phyloP scores from a whole-genome alignment of 2,797 vertebrate genomes.

The Schizopygopsis malacanthus region DNA sequence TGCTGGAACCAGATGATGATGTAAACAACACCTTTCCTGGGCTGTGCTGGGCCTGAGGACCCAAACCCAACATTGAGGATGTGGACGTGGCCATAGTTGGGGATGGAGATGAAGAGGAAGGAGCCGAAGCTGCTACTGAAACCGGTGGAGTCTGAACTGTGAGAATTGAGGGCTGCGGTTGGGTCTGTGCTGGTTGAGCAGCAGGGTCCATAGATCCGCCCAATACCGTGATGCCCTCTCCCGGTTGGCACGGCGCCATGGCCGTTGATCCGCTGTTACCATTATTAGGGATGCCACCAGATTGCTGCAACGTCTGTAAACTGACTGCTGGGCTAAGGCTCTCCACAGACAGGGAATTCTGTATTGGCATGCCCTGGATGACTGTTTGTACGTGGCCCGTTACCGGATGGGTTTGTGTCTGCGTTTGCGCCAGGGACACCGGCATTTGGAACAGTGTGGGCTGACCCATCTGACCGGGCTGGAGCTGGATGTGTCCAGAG shows the following conservation, averaged over 20 bases:
- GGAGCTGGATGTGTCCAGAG: conserved; percentile 88
- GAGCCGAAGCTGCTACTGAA: conserved; percentile 72
- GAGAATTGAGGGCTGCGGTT: conserved; percentile 79
- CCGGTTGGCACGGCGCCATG: conserved; percentile 73
- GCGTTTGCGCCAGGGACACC: conserved; percentile 83
- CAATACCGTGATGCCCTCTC: conserved; percentile 76
- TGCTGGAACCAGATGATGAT: conserved; percentile 81
- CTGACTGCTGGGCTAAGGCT: conserved; percentile 84
- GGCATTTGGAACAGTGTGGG: conserved; percentile 95
- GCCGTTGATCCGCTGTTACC: conserved; percentile 68
- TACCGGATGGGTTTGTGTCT: conserved; percentile 83
- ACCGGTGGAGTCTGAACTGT: conserved; percentile 81
- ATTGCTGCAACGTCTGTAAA: conserved; percentile 81
- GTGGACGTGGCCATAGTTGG: conserved; percentile 75
- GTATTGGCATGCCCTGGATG: conserved; percentile 90
- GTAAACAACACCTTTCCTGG: conserved; percentile 90
- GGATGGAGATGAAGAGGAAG: conserved; percentile 77
- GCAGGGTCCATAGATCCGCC: conserved; percentile 80
- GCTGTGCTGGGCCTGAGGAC: conserved; percentile 81
- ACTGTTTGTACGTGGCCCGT: conserved; percentile 84
- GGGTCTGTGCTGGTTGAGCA: conserved; percentile 73
- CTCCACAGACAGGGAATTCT: conserved; percentile 84
- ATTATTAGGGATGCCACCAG: conserved; percentile 72
- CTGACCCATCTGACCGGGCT: conserved; percentile 89
- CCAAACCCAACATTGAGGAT: conserved; percentile 77